These are phyloP conservation scores for Struthidea cinerea DNA, from an alignment of 2,113 vertebrate species.

Conservation along the genomic window DNA sequence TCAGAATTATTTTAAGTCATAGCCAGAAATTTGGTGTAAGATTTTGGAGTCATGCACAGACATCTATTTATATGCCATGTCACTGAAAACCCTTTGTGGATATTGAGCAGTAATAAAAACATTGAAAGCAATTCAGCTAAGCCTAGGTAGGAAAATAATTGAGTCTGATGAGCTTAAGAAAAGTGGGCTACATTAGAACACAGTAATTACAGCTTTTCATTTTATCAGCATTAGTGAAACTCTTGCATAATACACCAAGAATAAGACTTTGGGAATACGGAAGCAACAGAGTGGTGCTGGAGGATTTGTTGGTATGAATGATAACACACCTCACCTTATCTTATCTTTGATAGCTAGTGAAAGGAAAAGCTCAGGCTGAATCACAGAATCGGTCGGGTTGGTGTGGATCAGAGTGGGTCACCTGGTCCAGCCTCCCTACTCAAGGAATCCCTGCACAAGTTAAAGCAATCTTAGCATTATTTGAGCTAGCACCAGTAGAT, in stretches of 20 bases:
- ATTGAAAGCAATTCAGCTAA: background rate
- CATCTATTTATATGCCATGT: background rate
- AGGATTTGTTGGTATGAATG: background rate
- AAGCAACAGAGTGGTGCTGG: background rate
- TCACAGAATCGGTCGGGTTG: accelerated
- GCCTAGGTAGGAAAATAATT: background rate
- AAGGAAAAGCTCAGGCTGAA: background rate
- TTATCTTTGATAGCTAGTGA: background rate
- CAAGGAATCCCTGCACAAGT: background rate
- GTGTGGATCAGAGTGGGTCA: background rate
- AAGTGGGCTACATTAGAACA: background rate
- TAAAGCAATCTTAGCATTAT: background rate
- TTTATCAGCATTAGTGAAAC: background rate
- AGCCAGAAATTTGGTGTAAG: background rate
- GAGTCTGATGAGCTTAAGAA: background rate
- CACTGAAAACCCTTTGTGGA: background rate
- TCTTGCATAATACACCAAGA: background rate
- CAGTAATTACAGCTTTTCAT: background rate
- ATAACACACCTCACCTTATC: background rate
- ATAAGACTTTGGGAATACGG: background rate
- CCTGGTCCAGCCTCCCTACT: background rate
- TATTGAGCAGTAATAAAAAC: background rate
- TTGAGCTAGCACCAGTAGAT: background rate
- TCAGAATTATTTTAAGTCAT: background rate
- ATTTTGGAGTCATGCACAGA: background rate